Percentiles rank a stretch among this genome's conserved stretches.
phyloP scores from a whole-genome alignment of 2,113 vertebrate species.

The Mormyrus iriodes region DNA sequence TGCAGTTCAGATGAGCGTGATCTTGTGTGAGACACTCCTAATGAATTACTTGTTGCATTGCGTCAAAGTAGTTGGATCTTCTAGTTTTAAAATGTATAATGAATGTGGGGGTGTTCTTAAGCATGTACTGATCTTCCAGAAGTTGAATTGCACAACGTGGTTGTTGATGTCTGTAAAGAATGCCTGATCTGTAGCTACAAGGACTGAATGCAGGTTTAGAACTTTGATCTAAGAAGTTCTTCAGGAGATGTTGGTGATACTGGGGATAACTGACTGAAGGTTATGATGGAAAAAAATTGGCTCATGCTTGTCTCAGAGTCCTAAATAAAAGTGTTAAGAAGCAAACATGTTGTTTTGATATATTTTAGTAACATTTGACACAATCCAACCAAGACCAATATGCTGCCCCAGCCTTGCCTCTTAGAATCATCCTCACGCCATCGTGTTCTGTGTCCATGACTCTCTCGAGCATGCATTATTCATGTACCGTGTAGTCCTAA shows the following conservation, averaged over 20 bases:
- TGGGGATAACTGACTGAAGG: not conserved
- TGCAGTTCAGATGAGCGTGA: not conserved
- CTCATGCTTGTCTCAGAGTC: slow-evolving; percentile 12
- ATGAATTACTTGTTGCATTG: not conserved
- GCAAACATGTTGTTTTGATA: not conserved
- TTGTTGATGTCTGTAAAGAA: not conserved
- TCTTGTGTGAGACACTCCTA: not conserved
- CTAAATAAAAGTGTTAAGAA: slow-evolving; percentile 16
- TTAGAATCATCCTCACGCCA: not conserved
- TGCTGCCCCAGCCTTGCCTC: not conserved
- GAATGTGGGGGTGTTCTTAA: not conserved
- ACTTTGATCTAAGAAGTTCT: not conserved
- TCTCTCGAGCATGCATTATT: not conserved
- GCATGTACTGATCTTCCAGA: not conserved
- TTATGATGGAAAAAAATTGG: not conserved
- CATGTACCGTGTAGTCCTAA: too few species aligned
- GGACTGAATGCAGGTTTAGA: not conserved
- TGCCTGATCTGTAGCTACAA: not conserved
- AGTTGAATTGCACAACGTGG: not conserved
- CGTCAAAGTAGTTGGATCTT: not conserved
- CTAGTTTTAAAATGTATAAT: not conserved
- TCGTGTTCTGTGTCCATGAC: not conserved
- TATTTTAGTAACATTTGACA: not conserved
- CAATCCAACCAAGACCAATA: not conserved
- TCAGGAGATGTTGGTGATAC: not conserved